Base-by-base conservation (phyloP, 2,113 vertebrate species). In the Bos taurus region DNA sequence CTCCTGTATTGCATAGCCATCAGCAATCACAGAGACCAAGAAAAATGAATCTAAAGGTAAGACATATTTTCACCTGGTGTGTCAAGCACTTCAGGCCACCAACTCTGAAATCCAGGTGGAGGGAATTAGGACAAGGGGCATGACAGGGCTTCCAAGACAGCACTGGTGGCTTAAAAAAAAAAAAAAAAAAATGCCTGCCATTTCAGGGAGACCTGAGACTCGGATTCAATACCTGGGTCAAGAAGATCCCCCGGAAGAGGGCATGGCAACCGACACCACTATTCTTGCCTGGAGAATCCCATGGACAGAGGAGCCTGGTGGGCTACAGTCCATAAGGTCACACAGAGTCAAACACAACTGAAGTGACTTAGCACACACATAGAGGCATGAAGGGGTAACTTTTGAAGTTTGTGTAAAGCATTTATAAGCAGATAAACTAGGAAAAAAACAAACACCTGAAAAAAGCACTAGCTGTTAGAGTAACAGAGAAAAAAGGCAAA, bases 131-230 rank as follows among this genome's bases (percentile, higher is more conserved):
- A 67, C 13, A 78, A 0, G 25, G 26, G 40, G 23, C 40, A 26
- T 7, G 40, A 26, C 23, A 43, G 11, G 23, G 71, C 23, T 43
- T 77, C 36, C 71, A 25, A 26, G 71, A 25, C 23, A 26, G 71
- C 3, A 0, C 6, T 77, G 23, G 5, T 77, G 3, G 1, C 40
- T 77, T 0, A 7, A 74, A 67, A 5, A 19, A 67, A 3, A 21
- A 33, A 7, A 62, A 71, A 23, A 67, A 10, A 0, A 74, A 67
- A 10, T 2, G 2, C 21, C 71, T 77, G 23, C 23, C 71, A 43
- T 12, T 12, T 71, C 67, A 77, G 23, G 36, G 25, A 77, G 71
- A 77, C 21, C 11, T 43, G 26, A 43, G 36, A 25, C 71, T 13
- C 2, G 6, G 23, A 23, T 77, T 36, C 6, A 0, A 77, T 77